Base-by-base conservation (phyloP, 2,888 invertebrate genomes). In the Thera obeliscata region DNA sequence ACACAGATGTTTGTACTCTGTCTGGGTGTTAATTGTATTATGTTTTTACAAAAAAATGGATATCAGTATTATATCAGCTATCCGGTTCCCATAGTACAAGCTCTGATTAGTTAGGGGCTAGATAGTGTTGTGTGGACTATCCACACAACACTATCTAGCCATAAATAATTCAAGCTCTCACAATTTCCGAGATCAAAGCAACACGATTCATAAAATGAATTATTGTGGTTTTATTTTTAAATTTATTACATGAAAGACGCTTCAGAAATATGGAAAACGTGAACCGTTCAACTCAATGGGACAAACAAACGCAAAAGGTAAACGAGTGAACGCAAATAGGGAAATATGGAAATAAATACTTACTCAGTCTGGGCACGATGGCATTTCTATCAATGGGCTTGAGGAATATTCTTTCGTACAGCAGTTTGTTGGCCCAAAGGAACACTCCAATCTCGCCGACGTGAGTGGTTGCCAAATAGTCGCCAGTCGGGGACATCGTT, bases 391-490 rank as follows among this genome's bases (percentile, higher is more conserved):
- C 90, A 36, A 98, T 94, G 0, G 97, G 96, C 79, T 96, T 96
- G 11, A 99, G 93, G 43, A 97, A 96, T 41, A 98, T 94, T 81
- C 96, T 96, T 61, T 96, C 94, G 86, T 97, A 99, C 0, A 99
- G 87, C 0, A 97, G 96, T 81, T 96, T 96, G 88, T 99, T 99
- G 0, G 97, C 96, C 99, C 99, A 99, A 48, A 99, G 93, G 84
- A 97, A 98, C 63, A 99, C 95, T 0, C 99, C 99, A 33, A 98
- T 90, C 80, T 97, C 96, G 71, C 97, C 97, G 0, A 97, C 96
- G 81, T 99, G 99, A 0, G 97, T 95, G 0, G 99, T 98, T 0
- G 97, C 98, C 69, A 99, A 89, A 81, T 96, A 97, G 83, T 98
- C 97, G 0, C 98, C 98, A 0, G 96, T 97, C 0, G 98, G 98